Base-by-base conservation (phyloP, 1,140 invertebrate genomes). In the Ips nitidus region DNA sequence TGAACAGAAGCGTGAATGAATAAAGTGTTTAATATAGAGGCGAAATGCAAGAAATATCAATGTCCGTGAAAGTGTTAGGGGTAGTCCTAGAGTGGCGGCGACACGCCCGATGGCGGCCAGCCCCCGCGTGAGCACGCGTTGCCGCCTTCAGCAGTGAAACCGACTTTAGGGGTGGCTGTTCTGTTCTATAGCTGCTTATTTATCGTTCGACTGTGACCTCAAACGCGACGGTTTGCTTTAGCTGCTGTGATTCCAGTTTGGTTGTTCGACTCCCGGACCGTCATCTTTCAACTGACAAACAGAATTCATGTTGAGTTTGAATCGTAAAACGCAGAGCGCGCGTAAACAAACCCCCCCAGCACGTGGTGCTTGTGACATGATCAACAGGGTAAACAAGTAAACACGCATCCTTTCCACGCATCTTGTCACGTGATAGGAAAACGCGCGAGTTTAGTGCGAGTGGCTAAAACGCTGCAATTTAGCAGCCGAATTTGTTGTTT, bases 141-240 rank as follows among this genome's bases (percentile, higher is more conserved):
- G 72, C 79, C 76, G 78, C 78, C 77, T 76, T 75, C 77, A 71
- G 75, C 75, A 73, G 73, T 73, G 66, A 68, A 74, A 70, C 73
- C 70, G 75, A 75, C 74, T 71, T 53, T 67, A 43, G 60, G 58
- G 68, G 56, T 22, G 56, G 40, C 74, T 78, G 77, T 78, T 78
- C 76, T 79, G 74, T 80, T 79, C 78, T 79, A 75, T 77, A 78
- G 77, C 73, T 76, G 77, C 78, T 79, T 80, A 80, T 80, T 80
- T 80, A 80, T 78, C 79, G 77, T 72, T 77, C 75, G 79, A 74
- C 79, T 76, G 77, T 75, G 75, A 78, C 70, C 75, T 75, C 73
- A 76, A 77, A 70, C 77, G 77, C 76, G 78, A 75, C 73, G 72
- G 52, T 62, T 6, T 50, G 50, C 73, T 66, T 62, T 66, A 71